A percentile compares a stretch with the other conserved stretches of the same genome.
phyloP scores from a whole-genome alignment of 2,113 vertebrate genomes.

The Sclerurus mexicanus region DNA sequence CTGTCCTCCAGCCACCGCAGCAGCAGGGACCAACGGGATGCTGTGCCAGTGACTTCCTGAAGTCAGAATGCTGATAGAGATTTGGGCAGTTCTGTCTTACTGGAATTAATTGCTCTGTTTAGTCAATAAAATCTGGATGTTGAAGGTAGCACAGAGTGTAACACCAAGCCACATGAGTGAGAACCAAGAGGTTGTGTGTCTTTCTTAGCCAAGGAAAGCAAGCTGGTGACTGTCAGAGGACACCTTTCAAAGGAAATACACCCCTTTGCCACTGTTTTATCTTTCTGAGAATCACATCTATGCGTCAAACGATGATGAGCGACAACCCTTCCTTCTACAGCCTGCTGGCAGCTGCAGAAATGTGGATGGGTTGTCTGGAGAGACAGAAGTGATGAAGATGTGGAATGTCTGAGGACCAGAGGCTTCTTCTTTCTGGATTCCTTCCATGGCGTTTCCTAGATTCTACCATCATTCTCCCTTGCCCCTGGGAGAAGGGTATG shows the following conservation, averaged over 20 bases:
- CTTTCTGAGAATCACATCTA: neutral
- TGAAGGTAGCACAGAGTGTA: neutral
- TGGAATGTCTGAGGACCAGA: neutral
- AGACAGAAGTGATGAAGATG: neutral
- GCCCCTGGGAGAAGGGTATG: fast-evolving
- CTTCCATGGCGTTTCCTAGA: neutral
- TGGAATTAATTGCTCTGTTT: neutral
- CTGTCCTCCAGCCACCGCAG: neutral
- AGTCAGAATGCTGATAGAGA: neutral
- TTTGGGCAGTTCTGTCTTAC: neutral
- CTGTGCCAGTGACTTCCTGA: neutral
- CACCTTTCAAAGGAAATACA: neutral
- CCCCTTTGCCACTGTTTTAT: neutral
- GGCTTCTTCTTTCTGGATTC: neutral
- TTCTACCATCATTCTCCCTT: neutral
- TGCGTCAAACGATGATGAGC: neutral
- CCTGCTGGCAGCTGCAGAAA: neutral
- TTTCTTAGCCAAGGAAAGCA: neutral
- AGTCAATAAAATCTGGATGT: neutral
- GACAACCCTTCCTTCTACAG: neutral
- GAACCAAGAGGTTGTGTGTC: neutral
- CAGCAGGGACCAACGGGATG: neutral
- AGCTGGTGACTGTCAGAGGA: neutral
- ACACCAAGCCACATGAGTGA: neutral
- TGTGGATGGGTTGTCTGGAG: neutral